A percentile compares a stretch with the other conserved stretches of the same genome.
Conservation (phyloP, 2,888 invertebrate species). For the Dasypolia templi region DNA sequence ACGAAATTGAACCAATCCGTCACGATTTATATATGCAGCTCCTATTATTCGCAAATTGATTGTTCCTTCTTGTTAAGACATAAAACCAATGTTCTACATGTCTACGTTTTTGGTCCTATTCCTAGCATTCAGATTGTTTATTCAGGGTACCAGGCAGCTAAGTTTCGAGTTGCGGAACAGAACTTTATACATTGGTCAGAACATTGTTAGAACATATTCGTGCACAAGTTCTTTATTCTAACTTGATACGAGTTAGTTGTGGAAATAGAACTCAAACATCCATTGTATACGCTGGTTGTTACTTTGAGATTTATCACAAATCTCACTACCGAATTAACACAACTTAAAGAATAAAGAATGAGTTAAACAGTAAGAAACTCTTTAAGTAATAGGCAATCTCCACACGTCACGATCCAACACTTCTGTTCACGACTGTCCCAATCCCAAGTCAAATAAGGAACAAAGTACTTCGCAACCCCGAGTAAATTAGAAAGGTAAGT, state of each 20-base stretch:
- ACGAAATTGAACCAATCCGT: background rate
- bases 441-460: conserved; percentile 66
- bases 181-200: conserved; percentile 27
- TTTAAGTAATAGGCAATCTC: conserved; percentile 58
- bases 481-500: conserved; percentile 68
- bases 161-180: conserved; percentile 19
- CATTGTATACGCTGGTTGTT: conserved; percentile 3
- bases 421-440: conserved; percentile 56
- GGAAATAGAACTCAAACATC: background rate
- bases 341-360: conserved; percentile 23
- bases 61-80: background rate
- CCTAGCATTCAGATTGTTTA: background rate
- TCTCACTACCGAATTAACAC: conserved; percentile 10
- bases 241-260: conserved; percentile 13
- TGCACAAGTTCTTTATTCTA: conserved; percentile 25
- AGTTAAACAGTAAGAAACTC: conserved; percentile 26
- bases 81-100: background rate
- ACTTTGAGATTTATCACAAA: conserved; percentile 4
- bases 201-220: conserved; percentile 23
- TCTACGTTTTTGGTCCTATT: background rate
- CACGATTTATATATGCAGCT: too few relatives aligned
- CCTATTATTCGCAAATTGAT: background rate
- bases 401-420: conserved; percentile 58
- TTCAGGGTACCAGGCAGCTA: background rate
- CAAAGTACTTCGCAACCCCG: conserved; percentile 62